These are phyloP conservation scores for Pardosa pseudoannulata DNA, from an alignment of 2,888 invertebrate species.

Conservation along the genomic window DNA sequence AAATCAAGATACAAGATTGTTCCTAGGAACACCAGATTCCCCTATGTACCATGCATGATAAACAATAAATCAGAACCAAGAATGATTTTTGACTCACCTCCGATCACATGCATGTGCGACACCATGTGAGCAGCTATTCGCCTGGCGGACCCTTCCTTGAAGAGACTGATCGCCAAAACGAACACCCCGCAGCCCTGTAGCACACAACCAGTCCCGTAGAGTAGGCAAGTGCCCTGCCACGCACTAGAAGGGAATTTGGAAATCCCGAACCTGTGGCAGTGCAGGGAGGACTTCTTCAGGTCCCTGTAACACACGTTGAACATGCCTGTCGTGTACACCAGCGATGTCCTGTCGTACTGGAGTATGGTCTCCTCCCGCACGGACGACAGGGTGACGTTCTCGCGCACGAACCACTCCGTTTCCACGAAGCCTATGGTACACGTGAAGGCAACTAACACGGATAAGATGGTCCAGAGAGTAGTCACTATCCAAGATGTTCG, in stretches of 20 bases:
- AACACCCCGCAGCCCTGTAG: slow-evolving; percentile 76
- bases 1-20: no score
- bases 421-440: slow-evolving; percentile 78
- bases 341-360: slow-evolving; percentile 40
- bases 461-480: slow-evolving; percentile 77
- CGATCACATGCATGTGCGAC: slow-evolving; percentile 76
- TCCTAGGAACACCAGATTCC: no score
- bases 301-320: slow-evolving; percentile 60
- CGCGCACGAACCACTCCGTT: slow-evolving; percentile 78
- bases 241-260: slow-evolving; percentile 75
- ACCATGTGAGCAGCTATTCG: slow-evolving; percentile 75
- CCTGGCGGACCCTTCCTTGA: slow-evolving; percentile 75
- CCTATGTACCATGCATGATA: no score
- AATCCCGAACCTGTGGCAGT: slow-evolving; percentile 61
- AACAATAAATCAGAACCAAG: no score
- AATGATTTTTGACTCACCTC: slow-evolving; percentile 75
- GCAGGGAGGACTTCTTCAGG: slow-evolving; percentile 47
- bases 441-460: slow-evolving; percentile 77
- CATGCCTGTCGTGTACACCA: slow-evolving; percentile 62
- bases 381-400: slow-evolving; percentile 36
- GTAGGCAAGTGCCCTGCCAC: slow-evolving; percentile 77
- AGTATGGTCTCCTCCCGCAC: slow-evolving; percentile 21
- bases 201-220: slow-evolving; percentile 77
- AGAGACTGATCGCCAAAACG: slow-evolving; percentile 75
- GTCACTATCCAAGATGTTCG: slow-evolving; percentile 76